A percentile compares a stretch with the other conserved stretches of the same genome.
These are phyloP conservation scores for Balaeniceps rex DNA, from an alignment of 2,113 vertebrate genomes.

Conservation along the genomic window DNA sequence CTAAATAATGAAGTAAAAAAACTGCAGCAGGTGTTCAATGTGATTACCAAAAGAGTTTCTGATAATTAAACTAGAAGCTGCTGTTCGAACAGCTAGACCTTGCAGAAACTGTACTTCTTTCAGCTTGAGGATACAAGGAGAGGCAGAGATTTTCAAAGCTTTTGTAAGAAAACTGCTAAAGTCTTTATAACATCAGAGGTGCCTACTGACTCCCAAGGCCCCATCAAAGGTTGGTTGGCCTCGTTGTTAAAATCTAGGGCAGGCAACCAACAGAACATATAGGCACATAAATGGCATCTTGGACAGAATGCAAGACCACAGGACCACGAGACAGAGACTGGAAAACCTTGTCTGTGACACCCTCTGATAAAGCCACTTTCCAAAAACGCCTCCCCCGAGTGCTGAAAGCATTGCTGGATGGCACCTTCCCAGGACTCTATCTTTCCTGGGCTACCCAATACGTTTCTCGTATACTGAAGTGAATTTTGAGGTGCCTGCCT, in stretches of 20 bases:
- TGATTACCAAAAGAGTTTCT: neutral
- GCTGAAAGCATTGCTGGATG: neutral
- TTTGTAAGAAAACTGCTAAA: neutral
- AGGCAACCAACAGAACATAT: neutral
- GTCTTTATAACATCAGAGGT: neutral
- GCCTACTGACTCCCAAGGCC: neutral
- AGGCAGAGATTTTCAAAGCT: neutral
- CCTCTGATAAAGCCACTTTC: neutral
- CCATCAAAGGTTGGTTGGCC: neutral
- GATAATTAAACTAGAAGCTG: neutral
- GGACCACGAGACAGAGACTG: neutral
- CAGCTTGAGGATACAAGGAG: neutral
- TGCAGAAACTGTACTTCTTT: neutral
- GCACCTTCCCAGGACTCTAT: neutral
- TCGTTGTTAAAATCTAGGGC: neutral
- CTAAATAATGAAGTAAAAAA: neutral
- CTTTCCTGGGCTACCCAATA: neutral
- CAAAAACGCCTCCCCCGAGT: neutral
- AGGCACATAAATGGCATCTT: neutral
- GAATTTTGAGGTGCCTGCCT: neutral
- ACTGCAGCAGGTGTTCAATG: neutral
- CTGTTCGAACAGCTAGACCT: neutral
- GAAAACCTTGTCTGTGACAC: neutral
- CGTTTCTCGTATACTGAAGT: neutral
- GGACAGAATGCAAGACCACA: neutral